Percentiles rank a stretch among this genome's conserved stretches.
Conservation (phyloP, 2,888 invertebrate genomes). For the Pollenia angustigena region DNA sequence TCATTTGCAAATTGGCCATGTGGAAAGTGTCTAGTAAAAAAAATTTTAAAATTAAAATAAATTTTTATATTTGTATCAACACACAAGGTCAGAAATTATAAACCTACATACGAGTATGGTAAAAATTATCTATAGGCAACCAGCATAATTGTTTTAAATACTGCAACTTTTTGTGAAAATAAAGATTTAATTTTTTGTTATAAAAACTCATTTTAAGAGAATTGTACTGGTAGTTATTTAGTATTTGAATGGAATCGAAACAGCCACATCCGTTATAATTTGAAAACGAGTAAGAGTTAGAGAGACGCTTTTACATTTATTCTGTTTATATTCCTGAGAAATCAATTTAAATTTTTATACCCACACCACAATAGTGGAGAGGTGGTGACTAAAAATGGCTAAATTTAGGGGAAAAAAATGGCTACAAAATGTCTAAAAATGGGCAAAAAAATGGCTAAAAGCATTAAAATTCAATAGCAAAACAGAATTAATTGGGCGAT, state of each 20-base stretch:
- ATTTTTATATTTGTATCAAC: conserved; percentile 2
- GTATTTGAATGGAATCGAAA: conserved; percentile 31
- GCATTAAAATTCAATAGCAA: no score
- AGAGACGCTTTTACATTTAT: background rate
- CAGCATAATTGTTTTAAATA: background rate
- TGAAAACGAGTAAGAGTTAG: background rate
- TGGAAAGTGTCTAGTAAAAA: conserved; percentile 34
- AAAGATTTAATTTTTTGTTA: no score
- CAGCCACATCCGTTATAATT: conserved; percentile 54
- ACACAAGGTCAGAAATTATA: conserved; percentile 55
- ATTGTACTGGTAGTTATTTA: conserved; percentile 18
- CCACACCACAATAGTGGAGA: no score
- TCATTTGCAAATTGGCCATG: conserved; percentile 44
- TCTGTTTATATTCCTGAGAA: background rate
- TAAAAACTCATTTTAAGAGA: background rate
- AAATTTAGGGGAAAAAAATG: no score
- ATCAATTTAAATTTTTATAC: no score
- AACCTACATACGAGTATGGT: conserved; percentile 43
- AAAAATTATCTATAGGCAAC: conserved; percentile 18
- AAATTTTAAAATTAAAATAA: conserved; percentile 32
- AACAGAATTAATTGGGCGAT: no score
- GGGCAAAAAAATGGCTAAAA: no score
- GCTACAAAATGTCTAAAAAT: no score
- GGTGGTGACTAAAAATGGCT: no score
- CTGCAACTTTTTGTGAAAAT: no score